Evolutionary conservation across 64 coral and sea anemone species (phyloP), one percentile per base, ranked within the genome.

Genomic region (Dendrophyllia cribrosa): DNA sequence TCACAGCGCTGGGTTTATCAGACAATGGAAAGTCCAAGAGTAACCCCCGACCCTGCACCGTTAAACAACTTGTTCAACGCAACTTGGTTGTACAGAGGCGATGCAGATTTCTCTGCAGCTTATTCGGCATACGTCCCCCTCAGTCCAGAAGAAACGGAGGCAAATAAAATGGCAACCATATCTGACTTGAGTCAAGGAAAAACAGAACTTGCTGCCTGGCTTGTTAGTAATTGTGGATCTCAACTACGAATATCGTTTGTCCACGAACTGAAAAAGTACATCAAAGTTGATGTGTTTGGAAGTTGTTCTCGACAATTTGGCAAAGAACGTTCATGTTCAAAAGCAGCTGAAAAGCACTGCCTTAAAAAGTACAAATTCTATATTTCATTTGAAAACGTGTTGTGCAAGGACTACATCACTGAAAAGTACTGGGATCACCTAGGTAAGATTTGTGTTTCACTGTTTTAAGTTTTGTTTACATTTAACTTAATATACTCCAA

Each of bases 341-440:
- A 66, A 82, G 25, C 56, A 15, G 19, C 7, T 43, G 61, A 61
- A 20, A 82, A 46, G 14, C 10, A 26, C 11, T 82, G 78, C 43
- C 78, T 82, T 10, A 82, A 61, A 47, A 3, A 56, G 1, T 82
- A 82, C 78, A 82, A 82, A 53, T 82, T 82, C 43, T 72, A 72
- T 19, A 2, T 72, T 22, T 72, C 69, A 9, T 72, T 72, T 44
- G 69, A 72, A 44, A 72, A 72, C 15, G 69, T 15, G 69, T 19
- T 72, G 3, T 72, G 69, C 69, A 72, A 72, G 43, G 69, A 72
- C 15, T 72, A 72, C 69, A 72, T 72, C 69, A 72, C 69, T 25
- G 69, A 72, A 44, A 72, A 72, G 69, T 72, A 72, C 69, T 72
- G 69, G 69, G 69, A 72, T 44, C 69, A 44, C 9, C 15, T 72